phyloP scores from a whole-genome alignment of 2,113 vertebrate genomes.

The Illadopsis cleaveri region DNA sequence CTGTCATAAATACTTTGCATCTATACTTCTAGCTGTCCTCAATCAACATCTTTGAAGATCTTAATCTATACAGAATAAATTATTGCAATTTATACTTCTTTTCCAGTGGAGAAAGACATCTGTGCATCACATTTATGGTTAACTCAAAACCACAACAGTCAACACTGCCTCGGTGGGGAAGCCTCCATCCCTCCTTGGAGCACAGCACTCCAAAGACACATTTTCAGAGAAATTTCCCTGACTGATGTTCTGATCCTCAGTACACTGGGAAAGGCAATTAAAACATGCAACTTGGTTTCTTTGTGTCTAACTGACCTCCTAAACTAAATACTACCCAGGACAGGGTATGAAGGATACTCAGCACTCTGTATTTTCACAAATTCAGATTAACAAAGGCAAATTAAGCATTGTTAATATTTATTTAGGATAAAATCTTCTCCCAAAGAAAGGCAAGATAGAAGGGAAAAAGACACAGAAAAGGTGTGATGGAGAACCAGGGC shows the following conservation, averaged over 20 bases:
- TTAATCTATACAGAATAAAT: slow-evolving; percentile 30
- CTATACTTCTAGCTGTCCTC: not conserved
- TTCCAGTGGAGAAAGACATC: not conserved
- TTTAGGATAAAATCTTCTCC: not conserved
- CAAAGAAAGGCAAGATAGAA: not conserved
- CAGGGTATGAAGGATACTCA: not conserved
- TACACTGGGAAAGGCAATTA: not conserved
- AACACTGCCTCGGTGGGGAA: not conserved
- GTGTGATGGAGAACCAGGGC: not conserved
- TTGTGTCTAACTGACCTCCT: not conserved
- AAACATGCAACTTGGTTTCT: not conserved
- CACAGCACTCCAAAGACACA: not conserved
- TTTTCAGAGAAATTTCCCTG: slow-evolving; percentile 13
- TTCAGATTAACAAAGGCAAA: not conserved
- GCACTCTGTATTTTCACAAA: not conserved
- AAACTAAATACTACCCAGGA: not conserved
- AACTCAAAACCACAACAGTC: slow-evolving; percentile 46
- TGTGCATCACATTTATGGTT: slow-evolving; percentile 9
- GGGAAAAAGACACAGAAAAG: not conserved
- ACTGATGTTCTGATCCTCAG: not conserved
- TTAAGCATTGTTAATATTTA: not conserved
- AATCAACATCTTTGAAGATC: slow-evolving; percentile 36
- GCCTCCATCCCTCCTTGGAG: not conserved
- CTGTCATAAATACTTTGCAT: not conserved
- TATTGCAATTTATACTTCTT: not conserved